Base-by-base conservation (phyloP, 92 coral and sea anemone genomes). In the Blastomussa wellsi region DNA sequence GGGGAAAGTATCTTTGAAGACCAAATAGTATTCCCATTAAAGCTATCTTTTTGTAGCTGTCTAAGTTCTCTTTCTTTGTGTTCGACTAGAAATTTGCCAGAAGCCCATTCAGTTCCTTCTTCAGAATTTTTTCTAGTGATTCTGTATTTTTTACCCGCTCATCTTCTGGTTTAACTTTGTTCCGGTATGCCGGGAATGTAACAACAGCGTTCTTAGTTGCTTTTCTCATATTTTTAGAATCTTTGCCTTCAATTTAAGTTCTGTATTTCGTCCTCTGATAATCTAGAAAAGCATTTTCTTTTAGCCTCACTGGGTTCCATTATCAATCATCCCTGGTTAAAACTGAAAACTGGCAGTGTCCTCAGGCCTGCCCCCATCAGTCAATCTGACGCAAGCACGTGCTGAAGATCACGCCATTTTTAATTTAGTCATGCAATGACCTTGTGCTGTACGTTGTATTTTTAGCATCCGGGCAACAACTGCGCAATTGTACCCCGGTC, bases 21-120 rank as follows among this genome's bases (percentile, higher is more conserved):
- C 57, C 57, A 51, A 51, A 51, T 51, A 16, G 0, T 51, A 11
- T 51, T 51, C 57, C 57, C 89, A 89, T 76, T 78, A 89, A 68
- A 60, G 94, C 94, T 42, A 90, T 80, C 79, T 84, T 91, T 70
- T 88, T 89, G 90, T 86, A 92, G 84, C 80, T 72, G 55, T 89
- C 90, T 31, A 87, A 84, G 71, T 89, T 89, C 82, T 89, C 66
- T 80, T 92, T 89, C 81, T 87, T 89, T 39, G 91, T 89, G 60
- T 77, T 82, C 42, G 88, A 89, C 77, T 76, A 89, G 76, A 89
- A 92, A 31, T 29, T 78, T n/a, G 68, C 68, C 66, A 86, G 80
- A 76, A 89, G 86, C 74, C 80, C 86, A 81, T 87, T 72, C 73
- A 92, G 91, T 68, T 88, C 89, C 62, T 89, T 39, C 44, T 39